phyloP scores from a whole-genome alignment of 2,797 vertebrate species.

The Notolabrus celidotus region DNA sequence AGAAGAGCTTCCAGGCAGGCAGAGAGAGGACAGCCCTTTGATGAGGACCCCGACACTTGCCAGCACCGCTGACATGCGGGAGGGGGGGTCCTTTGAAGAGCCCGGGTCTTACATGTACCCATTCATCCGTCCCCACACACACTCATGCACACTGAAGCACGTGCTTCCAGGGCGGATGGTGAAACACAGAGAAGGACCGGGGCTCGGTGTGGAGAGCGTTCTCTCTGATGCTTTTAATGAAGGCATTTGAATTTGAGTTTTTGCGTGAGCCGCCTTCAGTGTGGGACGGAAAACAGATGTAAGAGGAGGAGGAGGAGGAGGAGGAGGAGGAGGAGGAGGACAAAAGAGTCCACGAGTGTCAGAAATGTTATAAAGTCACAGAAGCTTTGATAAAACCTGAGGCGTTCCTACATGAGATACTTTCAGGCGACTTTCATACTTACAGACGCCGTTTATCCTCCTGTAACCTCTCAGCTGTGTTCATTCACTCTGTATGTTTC shows the following conservation, averaged over 20 bases:
- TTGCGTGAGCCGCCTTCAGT: slow-evolving; percentile 47
- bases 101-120: slow-evolving; percentile 56
- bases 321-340: slow-evolving; percentile 28
- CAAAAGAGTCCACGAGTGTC: slow-evolving; percentile 47
- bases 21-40: slow-evolving; percentile 81
- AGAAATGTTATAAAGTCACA: slow-evolving; percentile 51
- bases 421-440: too few species aligned
- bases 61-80: slow-evolving; percentile 70
- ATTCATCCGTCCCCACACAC: slow-evolving; percentile 37
- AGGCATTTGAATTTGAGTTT: slow-evolving; percentile 81
- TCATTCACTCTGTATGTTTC: too few species aligned
- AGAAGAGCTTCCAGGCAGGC: slow-evolving; percentile 73
- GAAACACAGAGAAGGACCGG: slow-evolving; percentile 33
- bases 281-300: slow-evolving; percentile 32
- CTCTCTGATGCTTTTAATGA: slow-evolving; percentile 78
- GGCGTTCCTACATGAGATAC: slow-evolving; percentile 3
- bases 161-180: slow-evolving; percentile 54
- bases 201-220: slow-evolving; percentile 38
- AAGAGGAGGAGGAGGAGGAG: slow-evolving; percentile 10
- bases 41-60: slow-evolving; percentile 79
- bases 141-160: slow-evolving; percentile 30
- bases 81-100: slow-evolving; percentile 72
- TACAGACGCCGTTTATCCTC: too few species aligned
- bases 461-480: too few species aligned
- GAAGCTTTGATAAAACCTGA: slow-evolving; percentile 35